Evolutionary conservation across 2,797 vertebrate genomes (phyloP).

Genomic region (Anguilla megastoma): DNA sequence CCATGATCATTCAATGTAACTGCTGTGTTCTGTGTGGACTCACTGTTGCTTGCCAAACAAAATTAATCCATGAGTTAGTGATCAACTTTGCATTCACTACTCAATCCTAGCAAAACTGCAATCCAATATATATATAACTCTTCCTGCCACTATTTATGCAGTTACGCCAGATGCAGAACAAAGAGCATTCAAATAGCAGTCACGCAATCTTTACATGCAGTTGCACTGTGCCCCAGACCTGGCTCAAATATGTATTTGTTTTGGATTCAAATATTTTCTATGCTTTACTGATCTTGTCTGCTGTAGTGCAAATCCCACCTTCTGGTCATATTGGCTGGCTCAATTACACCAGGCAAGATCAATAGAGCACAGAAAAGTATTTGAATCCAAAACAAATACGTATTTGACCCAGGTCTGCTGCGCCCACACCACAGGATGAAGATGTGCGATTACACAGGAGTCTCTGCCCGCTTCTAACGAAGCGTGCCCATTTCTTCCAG

Average conservation of each 20-base stretch:
- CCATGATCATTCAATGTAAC: background rate
- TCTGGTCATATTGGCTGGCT: too few species aligned
- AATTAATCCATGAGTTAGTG: background rate
- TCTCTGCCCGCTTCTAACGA: slow-evolving; percentile 51
- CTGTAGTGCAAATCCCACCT: too few species aligned
- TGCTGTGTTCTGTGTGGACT: background rate
- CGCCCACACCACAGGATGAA: slow-evolving; percentile 38
- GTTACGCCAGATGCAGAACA: background rate
- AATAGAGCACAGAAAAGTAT: too few species aligned
- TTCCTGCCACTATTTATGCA: background rate
- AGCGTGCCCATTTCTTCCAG: slow-evolving; percentile 38
- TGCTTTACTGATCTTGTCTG: too few species aligned
- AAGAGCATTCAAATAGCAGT: background rate
- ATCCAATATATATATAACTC: background rate
- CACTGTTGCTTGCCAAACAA: background rate
- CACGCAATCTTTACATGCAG: background rate
- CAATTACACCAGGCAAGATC: too few species aligned
- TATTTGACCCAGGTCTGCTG: too few species aligned
- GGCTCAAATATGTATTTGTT: too few species aligned
- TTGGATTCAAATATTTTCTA: too few species aligned
- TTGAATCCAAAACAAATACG: too few species aligned
- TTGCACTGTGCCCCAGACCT: background rate
- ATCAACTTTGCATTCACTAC: slow-evolving; percentile 44
- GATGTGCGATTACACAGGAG: slow-evolving; percentile 57
- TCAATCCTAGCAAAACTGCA: background rate